Conservation (phyloP, 2,113 vertebrate genomes). For the Furnarius figulus region DNA sequence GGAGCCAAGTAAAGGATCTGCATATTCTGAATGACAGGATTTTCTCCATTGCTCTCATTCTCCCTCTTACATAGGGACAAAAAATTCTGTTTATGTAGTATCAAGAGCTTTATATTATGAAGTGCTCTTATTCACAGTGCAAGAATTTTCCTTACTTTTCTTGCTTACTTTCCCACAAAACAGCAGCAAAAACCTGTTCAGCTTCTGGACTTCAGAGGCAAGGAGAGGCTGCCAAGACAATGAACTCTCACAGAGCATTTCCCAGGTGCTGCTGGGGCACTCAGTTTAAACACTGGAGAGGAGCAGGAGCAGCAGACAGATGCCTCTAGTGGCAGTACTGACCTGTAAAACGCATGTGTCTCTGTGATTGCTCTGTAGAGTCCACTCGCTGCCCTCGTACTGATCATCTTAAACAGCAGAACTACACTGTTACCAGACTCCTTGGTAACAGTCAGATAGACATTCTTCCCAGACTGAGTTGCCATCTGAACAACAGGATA, state of each 20-base stretch:
- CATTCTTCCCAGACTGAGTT: conserved; percentile 96
- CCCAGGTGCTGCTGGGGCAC: neutral
- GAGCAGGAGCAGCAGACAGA: neutral
- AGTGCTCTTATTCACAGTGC: neutral
- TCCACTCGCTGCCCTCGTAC: conserved; percentile 93
- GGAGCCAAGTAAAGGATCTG: neutral
- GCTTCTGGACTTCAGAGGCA: neutral
- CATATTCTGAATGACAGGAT: neutral
- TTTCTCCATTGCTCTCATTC: neutral
- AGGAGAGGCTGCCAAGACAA: neutral
- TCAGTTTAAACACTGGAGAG: neutral
- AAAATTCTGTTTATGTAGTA: neutral
- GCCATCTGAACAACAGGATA: conserved; percentile 98
- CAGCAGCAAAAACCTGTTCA: neutral
- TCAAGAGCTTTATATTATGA: neutral
- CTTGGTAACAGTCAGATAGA: conserved; percentile 94
- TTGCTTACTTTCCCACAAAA: neutral
- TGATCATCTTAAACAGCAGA: conserved; percentile 94
- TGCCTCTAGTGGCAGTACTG: neutral
- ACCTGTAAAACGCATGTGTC: conserved; percentile 98
- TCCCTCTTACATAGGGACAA: neutral
- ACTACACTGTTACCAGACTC: conserved; percentile 92
- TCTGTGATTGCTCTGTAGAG: conserved; percentile 96
- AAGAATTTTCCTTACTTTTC: neutral
- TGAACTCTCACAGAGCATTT: neutral